Percentiles rank a stretch among this genome's conserved stretches.
phyloP scores from a whole-genome alignment of 2,113 vertebrate species.

The Megalops atlanticus region DNA sequence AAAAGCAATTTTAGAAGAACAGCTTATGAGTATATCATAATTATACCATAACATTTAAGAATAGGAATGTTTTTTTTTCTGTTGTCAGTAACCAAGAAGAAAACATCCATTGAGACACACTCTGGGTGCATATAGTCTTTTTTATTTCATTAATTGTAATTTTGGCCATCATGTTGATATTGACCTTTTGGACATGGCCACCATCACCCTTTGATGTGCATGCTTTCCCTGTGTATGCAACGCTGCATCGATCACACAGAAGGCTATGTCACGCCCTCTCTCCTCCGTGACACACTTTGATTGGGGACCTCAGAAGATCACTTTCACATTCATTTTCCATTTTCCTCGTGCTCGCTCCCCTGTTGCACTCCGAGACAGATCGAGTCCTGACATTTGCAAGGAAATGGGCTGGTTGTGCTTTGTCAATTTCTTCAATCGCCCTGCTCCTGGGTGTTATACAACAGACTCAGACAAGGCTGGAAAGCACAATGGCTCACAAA shows the following conservation, averaged over 20 bases:
- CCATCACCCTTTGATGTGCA: neutral
- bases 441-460: slow-evolving; percentile 58
- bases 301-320: slow-evolving; percentile 41
- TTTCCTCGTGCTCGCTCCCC: slow-evolving; percentile 50
- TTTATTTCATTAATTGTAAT: neutral
- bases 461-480: slow-evolving; percentile 58
- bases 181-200: neutral
- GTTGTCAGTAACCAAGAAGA: neutral
- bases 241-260: neutral
- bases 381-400: slow-evolving; percentile 74
- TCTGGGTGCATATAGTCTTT: neutral
- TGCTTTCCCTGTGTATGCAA: neutral
- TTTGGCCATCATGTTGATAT: neutral
- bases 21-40: neutral
- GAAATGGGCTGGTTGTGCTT: slow-evolving; percentile 65
- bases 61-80: neutral
- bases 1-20: neutral
- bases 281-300: slow-evolving; percentile 44
- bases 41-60: neutral
- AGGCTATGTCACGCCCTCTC: neutral
- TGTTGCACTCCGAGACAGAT: slow-evolving; percentile 61
- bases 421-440: slow-evolving; percentile 56
- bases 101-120: neutral
- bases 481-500: slow-evolving; percentile 50
- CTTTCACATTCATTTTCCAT: slow-evolving; percentile 59